These are phyloP conservation scores for Phataginus tricuspis DNA, from an alignment of 2,797 vertebrate genomes.

Conservation along the genomic window DNA sequence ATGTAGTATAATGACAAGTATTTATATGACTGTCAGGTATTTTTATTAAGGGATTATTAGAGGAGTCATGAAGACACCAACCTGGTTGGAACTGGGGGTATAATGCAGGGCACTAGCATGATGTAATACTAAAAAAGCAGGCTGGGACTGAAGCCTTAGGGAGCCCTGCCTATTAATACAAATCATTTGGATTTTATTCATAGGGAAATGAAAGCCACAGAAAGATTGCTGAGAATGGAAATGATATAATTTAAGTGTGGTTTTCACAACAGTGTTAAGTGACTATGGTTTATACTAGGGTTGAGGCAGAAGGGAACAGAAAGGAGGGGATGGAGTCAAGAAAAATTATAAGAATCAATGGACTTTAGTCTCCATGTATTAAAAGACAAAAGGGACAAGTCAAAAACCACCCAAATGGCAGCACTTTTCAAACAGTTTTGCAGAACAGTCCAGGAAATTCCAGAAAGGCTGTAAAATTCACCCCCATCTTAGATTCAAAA, in stretches of 20 bases:
- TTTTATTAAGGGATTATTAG: conserved; percentile 40
- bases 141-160: neutral
- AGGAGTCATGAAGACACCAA: conserved; percentile 11
- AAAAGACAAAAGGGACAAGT: conserved; percentile 25
- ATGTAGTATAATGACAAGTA: neutral
- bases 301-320: conserved; percentile 28
- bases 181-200: conserved; percentile 19
- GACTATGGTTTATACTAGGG: neutral
- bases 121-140: conserved; percentile 10
- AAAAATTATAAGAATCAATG: conserved; percentile 39
- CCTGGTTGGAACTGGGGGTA: neutral
- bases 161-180: neutral
- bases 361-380: conserved; percentile 9
- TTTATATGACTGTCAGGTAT: conserved; percentile 9
- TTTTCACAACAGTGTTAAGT: conserved; percentile 4
- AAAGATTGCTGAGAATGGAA: conserved; percentile 32
- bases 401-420: conserved; percentile 22
- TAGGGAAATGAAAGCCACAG: neutral
- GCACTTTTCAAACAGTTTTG: neutral
- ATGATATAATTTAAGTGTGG: conserved; percentile 20
- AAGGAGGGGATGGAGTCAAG: conserved; percentile 30
- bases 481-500: neutral
- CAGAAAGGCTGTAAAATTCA: conserved; percentile 46
- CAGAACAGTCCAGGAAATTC: conserved; percentile 45
- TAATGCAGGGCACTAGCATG: neutral